Conservation (phyloP, 2,113 vertebrate genomes). For the Eidolon helvum region DNA sequence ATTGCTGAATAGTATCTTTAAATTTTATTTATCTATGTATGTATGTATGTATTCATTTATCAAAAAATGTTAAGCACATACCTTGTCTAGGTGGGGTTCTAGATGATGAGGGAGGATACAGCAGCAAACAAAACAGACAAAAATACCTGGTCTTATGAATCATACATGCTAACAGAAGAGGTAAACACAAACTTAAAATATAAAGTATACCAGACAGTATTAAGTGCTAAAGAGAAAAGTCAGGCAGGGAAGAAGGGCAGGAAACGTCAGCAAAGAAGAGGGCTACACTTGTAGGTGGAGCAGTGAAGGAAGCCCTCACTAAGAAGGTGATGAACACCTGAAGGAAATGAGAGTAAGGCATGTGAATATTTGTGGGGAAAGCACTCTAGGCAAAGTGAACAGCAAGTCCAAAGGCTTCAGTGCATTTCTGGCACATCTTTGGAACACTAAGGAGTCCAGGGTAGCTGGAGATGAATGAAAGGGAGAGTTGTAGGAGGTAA, state of each 20-base stretch:
- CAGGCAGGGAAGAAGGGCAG: not conserved
- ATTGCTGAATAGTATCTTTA: not conserved
- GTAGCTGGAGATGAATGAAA: not conserved
- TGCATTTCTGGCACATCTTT: not conserved
- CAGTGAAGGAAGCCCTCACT: not conserved
- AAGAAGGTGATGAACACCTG: not conserved
- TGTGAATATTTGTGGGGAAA: not conserved
- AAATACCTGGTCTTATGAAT: not conserved
- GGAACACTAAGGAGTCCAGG: not conserved
- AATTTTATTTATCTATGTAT: not conserved
- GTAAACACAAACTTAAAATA: not conserved
- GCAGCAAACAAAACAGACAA: not conserved
- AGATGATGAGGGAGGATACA: not conserved
- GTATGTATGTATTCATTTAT: not conserved
- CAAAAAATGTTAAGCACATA: not conserved
- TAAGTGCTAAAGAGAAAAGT: not conserved
- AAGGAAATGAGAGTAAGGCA: not conserved
- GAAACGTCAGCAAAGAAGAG: not conserved
- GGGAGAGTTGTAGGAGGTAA: not conserved
- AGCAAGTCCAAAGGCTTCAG: not conserved
- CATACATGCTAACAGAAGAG: not conserved
- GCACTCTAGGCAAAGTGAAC: not conserved
- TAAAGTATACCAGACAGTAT: not conserved
- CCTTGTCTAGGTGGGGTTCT: not conserved
- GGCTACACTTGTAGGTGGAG: not conserved